A percentile compares a stretch with the other conserved stretches of the same genome.
These are phyloP conservation scores for Brachyhypopomus gauderio DNA, from an alignment of 2,113 vertebrate genomes.

Conservation along the genomic window DNA sequence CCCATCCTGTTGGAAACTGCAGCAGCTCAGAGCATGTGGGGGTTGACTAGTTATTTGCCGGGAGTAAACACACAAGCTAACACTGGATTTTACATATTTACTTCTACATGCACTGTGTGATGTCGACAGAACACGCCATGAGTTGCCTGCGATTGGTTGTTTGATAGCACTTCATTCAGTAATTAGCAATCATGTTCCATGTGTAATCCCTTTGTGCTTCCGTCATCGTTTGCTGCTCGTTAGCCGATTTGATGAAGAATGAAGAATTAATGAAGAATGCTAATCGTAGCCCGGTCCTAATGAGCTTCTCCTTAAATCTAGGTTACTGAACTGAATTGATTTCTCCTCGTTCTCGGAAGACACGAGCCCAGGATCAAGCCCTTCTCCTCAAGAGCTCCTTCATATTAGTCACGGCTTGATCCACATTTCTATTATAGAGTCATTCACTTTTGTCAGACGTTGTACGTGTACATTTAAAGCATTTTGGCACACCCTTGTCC, in stretches of 20 bases:
- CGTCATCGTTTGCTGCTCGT: constrained; percentile 15
- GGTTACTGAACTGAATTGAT: background rate
- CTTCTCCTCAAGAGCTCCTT: background rate
- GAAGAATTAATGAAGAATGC: constrained; percentile 11
- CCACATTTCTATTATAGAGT: no score
- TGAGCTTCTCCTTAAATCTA: constrained; percentile 8
- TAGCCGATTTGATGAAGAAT: constrained; percentile 3
- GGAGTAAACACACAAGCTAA: background rate
- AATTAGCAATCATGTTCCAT: background rate
- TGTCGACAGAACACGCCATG: background rate
- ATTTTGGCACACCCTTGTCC: no score
- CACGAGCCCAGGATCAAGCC: background rate
- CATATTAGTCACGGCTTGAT: background rate
- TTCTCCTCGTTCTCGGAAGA: background rate
- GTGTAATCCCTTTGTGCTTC: background rate
- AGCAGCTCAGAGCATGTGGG: constrained; percentile 9
- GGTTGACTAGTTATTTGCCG: background rate
- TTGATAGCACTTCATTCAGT: background rate
- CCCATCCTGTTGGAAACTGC: background rate
- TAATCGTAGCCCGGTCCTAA: constrained; percentile 17
- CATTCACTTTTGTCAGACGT: no score
- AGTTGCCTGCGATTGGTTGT: background rate
- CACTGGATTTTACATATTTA: background rate
- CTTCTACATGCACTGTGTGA: background rate
- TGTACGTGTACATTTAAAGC: no score